These are phyloP conservation scores for Galeopsomyia nigrocyanea DNA, from an alignment of 2,888 invertebrate species.

Conservation along the genomic window DNA sequence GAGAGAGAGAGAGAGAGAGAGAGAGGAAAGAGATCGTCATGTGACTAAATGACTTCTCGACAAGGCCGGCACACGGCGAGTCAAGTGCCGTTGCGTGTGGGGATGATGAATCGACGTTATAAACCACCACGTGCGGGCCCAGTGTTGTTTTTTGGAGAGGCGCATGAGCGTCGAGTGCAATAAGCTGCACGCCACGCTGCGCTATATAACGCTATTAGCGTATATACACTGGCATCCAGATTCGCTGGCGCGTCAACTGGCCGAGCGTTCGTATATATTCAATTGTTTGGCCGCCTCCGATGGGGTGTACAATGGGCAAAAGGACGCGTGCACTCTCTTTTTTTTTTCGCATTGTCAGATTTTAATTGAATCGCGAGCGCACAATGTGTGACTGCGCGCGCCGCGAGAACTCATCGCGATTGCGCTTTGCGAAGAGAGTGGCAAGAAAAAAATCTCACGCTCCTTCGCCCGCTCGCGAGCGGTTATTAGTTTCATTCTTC, in stretches of 20 bases:
- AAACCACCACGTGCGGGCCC: slow-evolving; percentile 17
- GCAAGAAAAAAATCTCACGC: slow-evolving; percentile 30
- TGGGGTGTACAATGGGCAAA: slow-evolving; percentile 27
- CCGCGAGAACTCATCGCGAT: slow-evolving; percentile 23
- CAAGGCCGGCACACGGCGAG: too few relatives aligned
- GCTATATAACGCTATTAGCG: slow-evolving; percentile 62
- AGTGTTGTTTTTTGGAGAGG: slow-evolving; percentile 17
- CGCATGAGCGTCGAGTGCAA: slow-evolving; percentile 23
- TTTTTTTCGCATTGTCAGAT: slow-evolving; percentile 25
- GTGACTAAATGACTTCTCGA: too few relatives aligned
- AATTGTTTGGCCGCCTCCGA: slow-evolving; percentile 19
- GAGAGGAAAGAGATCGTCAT: too few relatives aligned
- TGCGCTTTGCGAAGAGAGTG: slow-evolving; percentile 1
- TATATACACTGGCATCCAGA: slow-evolving; percentile 51
- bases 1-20: too few relatives aligned
- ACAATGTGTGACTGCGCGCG: slow-evolving; percentile 35
- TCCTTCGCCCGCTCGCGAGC: not conserved
- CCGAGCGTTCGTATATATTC: not conserved
- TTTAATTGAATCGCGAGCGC: slow-evolving; percentile 41
- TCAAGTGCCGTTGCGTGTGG: slow-evolving; percentile 15
- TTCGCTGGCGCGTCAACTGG: slow-evolving; percentile 51
- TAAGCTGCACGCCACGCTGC: slow-evolving; percentile 50
- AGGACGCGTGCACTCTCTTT: not conserved
- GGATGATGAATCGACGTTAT: slow-evolving; percentile 5
- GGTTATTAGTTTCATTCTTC: slow-evolving; percentile 15